These are phyloP conservation scores for Iphiclides podalirius DNA, from an alignment of 2,888 invertebrate species.

Conservation along the genomic window DNA sequence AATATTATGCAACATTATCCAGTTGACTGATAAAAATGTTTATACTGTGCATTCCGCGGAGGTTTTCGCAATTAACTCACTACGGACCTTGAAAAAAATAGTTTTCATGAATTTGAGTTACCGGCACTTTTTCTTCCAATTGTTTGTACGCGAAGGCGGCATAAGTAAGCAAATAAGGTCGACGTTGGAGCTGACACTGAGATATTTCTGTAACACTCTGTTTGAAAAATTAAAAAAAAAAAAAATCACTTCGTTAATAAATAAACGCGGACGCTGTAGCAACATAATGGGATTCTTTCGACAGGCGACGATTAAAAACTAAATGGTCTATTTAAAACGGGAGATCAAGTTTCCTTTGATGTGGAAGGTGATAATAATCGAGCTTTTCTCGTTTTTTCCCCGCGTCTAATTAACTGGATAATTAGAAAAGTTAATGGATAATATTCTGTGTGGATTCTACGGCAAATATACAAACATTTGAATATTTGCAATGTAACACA, in stretches of 20 bases:
- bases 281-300: constrained; percentile 18
- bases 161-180: constrained; percentile 14
- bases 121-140: constrained; percentile 16
- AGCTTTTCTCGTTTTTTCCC: constrained; percentile 3
- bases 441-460: too few species aligned
- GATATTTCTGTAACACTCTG: constrained; percentile 17
- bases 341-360: constrained; percentile 21
- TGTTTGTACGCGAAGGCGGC: constrained; percentile 26
- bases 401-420: constrained; percentile 17
- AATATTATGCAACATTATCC: constrained; percentile 54
- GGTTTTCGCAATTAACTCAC: constrained; percentile 36
- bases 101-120: constrained; percentile 28
- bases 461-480: too few species aligned
- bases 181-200: constrained; percentile 17
- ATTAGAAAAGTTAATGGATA: constrained; percentile 12
- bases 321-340: constrained; percentile 19
- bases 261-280: constrained; percentile 3
- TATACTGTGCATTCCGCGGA: constrained; percentile 52
- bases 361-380: constrained; percentile 18
- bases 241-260: constrained; percentile 6
- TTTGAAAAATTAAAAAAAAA: constrained; percentile 12
- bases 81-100: constrained; percentile 24
- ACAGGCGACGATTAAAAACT: constrained; percentile 9
- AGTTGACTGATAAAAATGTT: constrained; percentile 58
- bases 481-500: too few species aligned